Percentiles rank a stretch among this genome's conserved stretches.
Conservation (phyloP, 2,113 vertebrate species). For the Tychaedon coryphoeus region DNA sequence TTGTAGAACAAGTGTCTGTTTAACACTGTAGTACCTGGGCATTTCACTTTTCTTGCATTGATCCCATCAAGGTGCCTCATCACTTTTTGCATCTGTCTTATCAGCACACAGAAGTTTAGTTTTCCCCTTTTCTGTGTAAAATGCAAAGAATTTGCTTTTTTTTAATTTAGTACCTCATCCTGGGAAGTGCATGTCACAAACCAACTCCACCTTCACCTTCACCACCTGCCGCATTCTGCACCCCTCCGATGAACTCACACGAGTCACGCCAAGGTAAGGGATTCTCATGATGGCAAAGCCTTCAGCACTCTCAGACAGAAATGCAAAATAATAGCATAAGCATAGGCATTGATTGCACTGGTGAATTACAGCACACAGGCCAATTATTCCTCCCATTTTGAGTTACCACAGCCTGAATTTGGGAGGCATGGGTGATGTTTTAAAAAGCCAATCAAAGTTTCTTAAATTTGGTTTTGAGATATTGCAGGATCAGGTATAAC, state of each 20-base stretch:
- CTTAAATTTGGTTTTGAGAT: neutral
- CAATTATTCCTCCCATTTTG: neutral
- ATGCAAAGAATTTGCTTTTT: slow-evolving; percentile 72
- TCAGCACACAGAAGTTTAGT: neutral
- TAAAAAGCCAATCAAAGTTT: neutral
- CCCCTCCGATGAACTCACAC: slow-evolving; percentile 92
- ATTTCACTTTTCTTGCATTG: slow-evolving; percentile 50
- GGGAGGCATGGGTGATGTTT: neutral
- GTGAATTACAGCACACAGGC: neutral
- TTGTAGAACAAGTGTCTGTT: neutral
- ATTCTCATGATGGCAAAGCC: neutral
- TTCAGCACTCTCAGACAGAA: neutral
- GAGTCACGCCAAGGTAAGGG: slow-evolving; percentile 92
- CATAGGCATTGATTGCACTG: neutral
- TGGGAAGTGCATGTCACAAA: slow-evolving; percentile 96
- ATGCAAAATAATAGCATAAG: neutral
- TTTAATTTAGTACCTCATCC: slow-evolving; percentile 87
- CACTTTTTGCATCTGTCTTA: slow-evolving; percentile 47
- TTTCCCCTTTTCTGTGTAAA: slow-evolving; percentile 52
- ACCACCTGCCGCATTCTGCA: slow-evolving; percentile 98
- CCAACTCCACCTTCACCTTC: slow-evolving; percentile 97
- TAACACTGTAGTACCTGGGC: neutral
- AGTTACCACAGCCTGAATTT: neutral
- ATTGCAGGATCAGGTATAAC: neutral
- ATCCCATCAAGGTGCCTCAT: slow-evolving; percentile 60